Base-by-base conservation (phyloP, 2,113 vertebrate species). In the Gallinago paraguaiae region DNA sequence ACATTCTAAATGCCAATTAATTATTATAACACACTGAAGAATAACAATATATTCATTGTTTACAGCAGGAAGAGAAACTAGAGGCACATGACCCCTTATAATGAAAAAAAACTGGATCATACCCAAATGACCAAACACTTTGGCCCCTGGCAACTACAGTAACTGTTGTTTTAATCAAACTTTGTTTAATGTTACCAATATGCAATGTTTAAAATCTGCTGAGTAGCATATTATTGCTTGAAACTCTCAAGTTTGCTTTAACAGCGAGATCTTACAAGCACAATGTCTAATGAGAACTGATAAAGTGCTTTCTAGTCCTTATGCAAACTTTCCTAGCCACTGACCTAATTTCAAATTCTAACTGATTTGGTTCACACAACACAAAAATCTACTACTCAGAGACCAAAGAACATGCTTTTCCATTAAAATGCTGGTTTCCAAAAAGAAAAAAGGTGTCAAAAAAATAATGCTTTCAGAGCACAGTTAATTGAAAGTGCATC, bases 191-290 rank as follows among this genome's bases (percentile, higher is more conserved):
- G 10, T 69, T 91, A 77, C 39, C 19, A 85, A 86, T 31, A 67
- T 8, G 18, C 9, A 72, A 63, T 67, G 63, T 63, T 63, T 82
- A 28, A 77, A 81, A 88, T 69, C 10, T 22, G 15, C 39, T 16
- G 78, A 82, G 53, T 14, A 67, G 22, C n/a, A 33, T 33, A 63
- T 69, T 76, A 72, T 74, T 83, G 25, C 61, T 77, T 74, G 30
- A 85, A 91, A 82, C 15, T 45, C 70, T 69, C 54, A 64, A 41
- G 74, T 93, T 91, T 95, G 57, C 91, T 95, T 92, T 86, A 94
- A 93, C 46, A 88, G 71, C 27, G 18, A 80, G 79, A 88, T 56
- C 70, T 85, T 77, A 72, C 63, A 91, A 96, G 25, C 43, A 63
- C 67, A 72, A 48, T 3, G 17, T 50, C 67, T 96, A 91, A 80